phyloP scores from a whole-genome alignment of 1,140 invertebrate species.

The Neodiprion fabricii region DNA sequence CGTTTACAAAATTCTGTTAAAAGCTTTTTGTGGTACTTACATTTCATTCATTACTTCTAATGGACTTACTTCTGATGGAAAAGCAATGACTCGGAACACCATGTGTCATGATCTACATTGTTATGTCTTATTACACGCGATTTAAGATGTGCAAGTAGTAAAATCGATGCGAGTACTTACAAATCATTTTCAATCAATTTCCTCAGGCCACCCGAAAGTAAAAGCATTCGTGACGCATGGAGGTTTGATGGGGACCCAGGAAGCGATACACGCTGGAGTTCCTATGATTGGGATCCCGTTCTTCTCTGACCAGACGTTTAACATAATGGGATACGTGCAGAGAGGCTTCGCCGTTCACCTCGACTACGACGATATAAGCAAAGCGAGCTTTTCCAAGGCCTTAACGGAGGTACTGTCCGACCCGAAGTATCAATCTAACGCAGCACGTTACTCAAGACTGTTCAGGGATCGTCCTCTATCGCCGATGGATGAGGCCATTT shows the following conservation, averaged over 20 bases:
- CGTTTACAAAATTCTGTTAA: too few relatives aligned
- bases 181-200: neutral
- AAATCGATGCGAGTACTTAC: too few relatives aligned
- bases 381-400: conserved; percentile 41
- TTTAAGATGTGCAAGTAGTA: too few relatives aligned
- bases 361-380: conserved; percentile 36
- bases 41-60: too few relatives aligned
- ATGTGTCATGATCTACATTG: too few relatives aligned
- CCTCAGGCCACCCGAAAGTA: conserved; percentile 31
- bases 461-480: conserved; percentile 56
- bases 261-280: conserved; percentile 57
- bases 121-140: too few relatives aligned
- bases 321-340: conserved; percentile 34
- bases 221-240: conserved; percentile 58
- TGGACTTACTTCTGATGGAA: too few relatives aligned
- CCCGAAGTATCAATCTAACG: conserved; percentile 33
- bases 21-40: too few relatives aligned
- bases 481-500: conserved; percentile 62
- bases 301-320: conserved; percentile 48
- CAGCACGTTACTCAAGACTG: conserved; percentile 33
- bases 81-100: too few relatives aligned
- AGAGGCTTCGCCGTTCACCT: conserved; percentile 34
- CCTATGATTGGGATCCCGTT: conserved; percentile 59
- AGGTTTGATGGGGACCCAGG: conserved; percentile 57
- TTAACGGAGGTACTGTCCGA: conserved; percentile 45